phyloP scores from a whole-genome alignment of 2,797 vertebrate species.

The Tamandua tetradactyla region DNA sequence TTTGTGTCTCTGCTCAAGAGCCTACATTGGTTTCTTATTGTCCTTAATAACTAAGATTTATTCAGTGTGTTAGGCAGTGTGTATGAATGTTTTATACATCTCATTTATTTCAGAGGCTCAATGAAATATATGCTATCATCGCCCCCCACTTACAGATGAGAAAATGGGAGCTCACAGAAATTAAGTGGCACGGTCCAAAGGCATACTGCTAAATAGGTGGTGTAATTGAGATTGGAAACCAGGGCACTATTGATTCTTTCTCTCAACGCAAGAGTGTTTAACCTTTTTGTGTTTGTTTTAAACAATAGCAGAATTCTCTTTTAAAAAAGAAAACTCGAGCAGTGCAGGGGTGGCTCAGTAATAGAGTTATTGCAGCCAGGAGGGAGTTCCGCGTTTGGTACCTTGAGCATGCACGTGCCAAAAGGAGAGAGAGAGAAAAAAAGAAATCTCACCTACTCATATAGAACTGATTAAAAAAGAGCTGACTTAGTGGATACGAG shows the following conservation, averaged over 20 bases:
- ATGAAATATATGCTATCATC: neutral
- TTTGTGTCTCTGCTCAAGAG: neutral
- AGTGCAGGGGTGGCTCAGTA: no score
- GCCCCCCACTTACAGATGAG: neutral
- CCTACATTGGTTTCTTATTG: constrained; percentile 2
- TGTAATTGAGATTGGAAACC: constrained; percentile 17
- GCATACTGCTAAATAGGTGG: neutral
- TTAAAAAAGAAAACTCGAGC: no score
- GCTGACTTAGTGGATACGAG: neutral
- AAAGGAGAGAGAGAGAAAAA: no score
- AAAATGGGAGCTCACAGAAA: neutral
- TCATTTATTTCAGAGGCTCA: constrained; percentile 1
- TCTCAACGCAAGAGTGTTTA: constrained; percentile 12
- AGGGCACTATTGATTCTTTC: constrained; percentile 34
- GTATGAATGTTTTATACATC: neutral
- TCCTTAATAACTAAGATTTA: constrained; percentile 35
- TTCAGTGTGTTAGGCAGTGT: neutral
- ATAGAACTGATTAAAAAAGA: constrained; percentile 17
- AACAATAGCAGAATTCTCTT: constrained; percentile 27
- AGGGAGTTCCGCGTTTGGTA: no score
- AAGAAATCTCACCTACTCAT: neutral
- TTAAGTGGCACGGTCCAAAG: neutral
- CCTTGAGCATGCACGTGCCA: no score
- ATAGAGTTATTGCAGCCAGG: no score
- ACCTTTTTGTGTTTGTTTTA: constrained; percentile 17